These are phyloP conservation scores for Sinocyclocheilus rhinocerous DNA, from an alignment of 2,113 vertebrate genomes.

Conservation along the genomic window DNA sequence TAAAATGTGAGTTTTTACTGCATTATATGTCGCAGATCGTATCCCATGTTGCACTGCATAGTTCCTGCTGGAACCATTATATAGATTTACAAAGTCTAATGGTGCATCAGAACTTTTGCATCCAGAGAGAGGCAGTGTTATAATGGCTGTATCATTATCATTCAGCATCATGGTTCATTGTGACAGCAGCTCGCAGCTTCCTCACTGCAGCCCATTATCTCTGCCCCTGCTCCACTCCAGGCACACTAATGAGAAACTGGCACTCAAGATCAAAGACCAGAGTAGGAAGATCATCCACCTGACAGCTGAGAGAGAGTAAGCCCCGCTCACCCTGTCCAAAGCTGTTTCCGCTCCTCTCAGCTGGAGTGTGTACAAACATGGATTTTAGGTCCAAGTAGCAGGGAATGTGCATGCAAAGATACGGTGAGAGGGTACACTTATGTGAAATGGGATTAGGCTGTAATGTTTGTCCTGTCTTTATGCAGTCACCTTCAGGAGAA, in stretches of 20 bases:
- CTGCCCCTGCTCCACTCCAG: constrained; percentile 64
- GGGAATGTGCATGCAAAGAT: constrained; percentile 10
- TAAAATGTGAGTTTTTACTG: not conserved
- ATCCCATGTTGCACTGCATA: not conserved
- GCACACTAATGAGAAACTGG: constrained; percentile 74
- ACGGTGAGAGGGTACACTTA: not conserved
- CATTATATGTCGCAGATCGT: not conserved
- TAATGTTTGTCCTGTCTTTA: constrained; percentile 26
- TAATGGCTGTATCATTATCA: constrained; percentile 21
- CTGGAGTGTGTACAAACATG: constrained; percentile 53
- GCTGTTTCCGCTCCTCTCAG: constrained; percentile 45
- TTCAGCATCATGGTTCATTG: constrained; percentile 11
- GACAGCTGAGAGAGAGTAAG: constrained; percentile 77
- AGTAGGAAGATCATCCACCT: constrained; percentile 76
- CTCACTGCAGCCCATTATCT: constrained; percentile 40
- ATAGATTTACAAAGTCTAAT: not conserved
- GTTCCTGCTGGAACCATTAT: not conserved
- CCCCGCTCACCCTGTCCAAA: constrained; percentile 39
- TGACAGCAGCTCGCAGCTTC: constrained; percentile 22
- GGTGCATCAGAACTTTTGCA: constrained; percentile 6
- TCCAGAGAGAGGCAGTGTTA: constrained; percentile 3
- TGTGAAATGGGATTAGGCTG: constrained; percentile 21
- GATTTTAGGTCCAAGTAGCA: constrained; percentile 43
- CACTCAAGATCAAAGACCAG: constrained; percentile 75
- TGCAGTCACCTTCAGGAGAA: constrained; percentile 75